Evolutionary conservation across 2,888 invertebrate species (phyloP).

Genomic region (Lithophane leautieri): DNA sequence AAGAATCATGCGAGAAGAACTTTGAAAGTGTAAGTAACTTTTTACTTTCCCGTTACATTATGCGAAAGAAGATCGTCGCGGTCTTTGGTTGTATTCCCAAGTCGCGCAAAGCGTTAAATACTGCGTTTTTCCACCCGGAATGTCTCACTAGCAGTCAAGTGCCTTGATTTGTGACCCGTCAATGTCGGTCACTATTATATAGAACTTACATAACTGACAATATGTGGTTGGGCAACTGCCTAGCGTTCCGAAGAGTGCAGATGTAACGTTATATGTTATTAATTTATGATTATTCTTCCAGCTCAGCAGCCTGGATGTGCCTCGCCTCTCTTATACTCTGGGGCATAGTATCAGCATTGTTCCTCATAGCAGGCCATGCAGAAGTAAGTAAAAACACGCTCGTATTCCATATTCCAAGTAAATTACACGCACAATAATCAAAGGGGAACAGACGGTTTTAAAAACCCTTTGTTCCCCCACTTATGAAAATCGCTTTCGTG

Average conservation of each 20-base stretch:
- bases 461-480: conserved; percentile 63
- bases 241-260: too few relatives aligned
- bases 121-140: too few relatives aligned
- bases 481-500: conserved; percentile 64
- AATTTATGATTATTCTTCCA: conserved; percentile 65
- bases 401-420: conserved; percentile 36
- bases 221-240: too few relatives aligned
- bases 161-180: too few relatives aligned
- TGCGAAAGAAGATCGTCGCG: too few relatives aligned
- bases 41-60: too few relatives aligned
- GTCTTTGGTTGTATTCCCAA: too few relatives aligned
- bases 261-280: too few relatives aligned
- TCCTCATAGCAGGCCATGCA: conserved; percentile 92
- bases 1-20: conserved; percentile 84
- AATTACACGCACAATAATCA: conserved; percentile 61
- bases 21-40: conserved; percentile 82
- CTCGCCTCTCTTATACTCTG: conserved; percentile 91
- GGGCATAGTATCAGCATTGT: conserved; percentile 89
- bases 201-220: too few relatives aligned
- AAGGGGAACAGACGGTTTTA: conserved; percentile 59
- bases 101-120: too few relatives aligned
- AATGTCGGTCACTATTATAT: too few relatives aligned
- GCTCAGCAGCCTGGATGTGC: conserved; percentile 90
- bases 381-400: conserved; percentile 81
- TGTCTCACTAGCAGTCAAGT: too few relatives aligned